Percentiles rank a stretch among this genome's conserved stretches.
Conservation (phyloP, 2,113 vertebrate species). For the Scolopax mira region DNA sequence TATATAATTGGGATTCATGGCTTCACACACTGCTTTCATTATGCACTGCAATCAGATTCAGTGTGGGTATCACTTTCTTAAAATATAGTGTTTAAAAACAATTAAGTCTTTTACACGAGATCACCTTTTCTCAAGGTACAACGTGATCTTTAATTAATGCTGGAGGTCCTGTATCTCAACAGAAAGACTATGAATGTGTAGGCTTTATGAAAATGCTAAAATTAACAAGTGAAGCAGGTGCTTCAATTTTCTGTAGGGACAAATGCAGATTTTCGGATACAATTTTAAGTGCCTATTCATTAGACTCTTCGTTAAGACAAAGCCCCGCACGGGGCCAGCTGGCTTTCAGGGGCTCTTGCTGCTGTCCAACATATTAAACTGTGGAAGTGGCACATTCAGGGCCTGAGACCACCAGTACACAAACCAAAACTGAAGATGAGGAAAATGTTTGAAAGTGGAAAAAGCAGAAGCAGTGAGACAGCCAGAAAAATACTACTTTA, state of each 20-base stretch:
- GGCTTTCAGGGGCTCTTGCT: neutral
- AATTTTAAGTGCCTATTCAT: neutral
- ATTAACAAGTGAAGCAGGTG: neutral
- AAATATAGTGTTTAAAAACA: constrained; percentile 8
- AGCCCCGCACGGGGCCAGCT: neutral
- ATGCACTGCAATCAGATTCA: neutral
- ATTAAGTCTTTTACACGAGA: neutral
- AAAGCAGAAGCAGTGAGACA: neutral
- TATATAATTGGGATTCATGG: neutral
- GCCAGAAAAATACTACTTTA: neutral
- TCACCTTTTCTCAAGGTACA: neutral
- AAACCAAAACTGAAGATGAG: neutral
- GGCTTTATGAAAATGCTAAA: neutral
- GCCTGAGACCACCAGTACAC: neutral
- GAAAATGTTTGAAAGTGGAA: neutral
- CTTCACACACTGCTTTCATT: neutral
- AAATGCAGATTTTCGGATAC: neutral
- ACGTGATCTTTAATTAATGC: neutral
- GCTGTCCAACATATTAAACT: neutral
- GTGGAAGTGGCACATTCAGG: neutral
- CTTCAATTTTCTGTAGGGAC: neutral
- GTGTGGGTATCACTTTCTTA: neutral
- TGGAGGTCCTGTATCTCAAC: neutral
- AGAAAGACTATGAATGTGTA: neutral
- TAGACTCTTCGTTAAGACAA: neutral